phyloP scores from a whole-genome alignment of 2,113 vertebrate species.

The Nothocercus julius region DNA sequence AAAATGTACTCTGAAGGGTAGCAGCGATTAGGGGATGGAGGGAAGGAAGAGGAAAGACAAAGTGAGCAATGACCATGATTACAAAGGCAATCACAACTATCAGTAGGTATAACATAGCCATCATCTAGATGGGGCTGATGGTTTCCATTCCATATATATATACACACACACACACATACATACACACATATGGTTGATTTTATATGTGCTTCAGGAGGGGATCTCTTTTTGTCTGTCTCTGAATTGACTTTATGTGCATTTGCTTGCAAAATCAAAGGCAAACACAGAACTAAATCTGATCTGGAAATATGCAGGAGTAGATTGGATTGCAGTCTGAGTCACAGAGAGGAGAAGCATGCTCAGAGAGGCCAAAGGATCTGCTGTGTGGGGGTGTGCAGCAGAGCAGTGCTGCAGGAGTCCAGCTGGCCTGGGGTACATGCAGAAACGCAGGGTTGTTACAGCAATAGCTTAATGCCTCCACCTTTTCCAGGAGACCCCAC shows the following conservation, averaged over 20 bases:
- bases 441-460: background rate
- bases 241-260: background rate
- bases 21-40: background rate
- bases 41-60: background rate
- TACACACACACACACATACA: background rate
- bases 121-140: background rate
- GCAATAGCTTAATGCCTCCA: background rate
- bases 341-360: background rate
- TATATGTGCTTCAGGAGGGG: background rate
- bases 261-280: slow-evolving; percentile 35
- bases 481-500: background rate
- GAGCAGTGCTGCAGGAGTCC: background rate
- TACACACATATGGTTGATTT: background rate
- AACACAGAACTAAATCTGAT: background rate
- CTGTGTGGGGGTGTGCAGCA: rapidly evolving
- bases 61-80: background rate
- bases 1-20: slow-evolving; percentile 1
- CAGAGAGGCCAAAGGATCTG: background rate
- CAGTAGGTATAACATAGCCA: background rate
- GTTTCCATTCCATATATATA: background rate
- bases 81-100: background rate
- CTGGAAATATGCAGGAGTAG: background rate
- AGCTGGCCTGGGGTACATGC: background rate
- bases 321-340: background rate
- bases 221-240: slow-evolving; percentile 6